Percentiles rank a stretch among this genome's conserved stretches.
Conservation (phyloP, 2,888 invertebrate genomes). For the Drosophila paramelanica region DNA sequence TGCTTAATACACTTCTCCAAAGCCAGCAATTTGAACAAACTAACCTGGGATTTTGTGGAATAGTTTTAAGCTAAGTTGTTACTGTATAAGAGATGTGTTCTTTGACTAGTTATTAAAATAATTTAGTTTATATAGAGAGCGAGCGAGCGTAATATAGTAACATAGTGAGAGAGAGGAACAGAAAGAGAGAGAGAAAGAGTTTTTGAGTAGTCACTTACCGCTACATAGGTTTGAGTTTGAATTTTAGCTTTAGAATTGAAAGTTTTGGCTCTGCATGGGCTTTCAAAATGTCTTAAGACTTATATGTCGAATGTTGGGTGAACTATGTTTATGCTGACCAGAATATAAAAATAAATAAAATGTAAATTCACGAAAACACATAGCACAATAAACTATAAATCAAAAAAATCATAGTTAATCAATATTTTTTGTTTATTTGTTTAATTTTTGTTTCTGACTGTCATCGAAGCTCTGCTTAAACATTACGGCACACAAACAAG, state of each 20-base stretch:
- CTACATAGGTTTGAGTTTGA: conserved; percentile 56
- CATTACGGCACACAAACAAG: conserved; percentile 80
- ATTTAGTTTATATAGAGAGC: conserved; percentile 58
- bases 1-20: conserved; percentile 58
- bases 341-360: conserved; percentile 35
- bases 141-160: conserved; percentile 62
- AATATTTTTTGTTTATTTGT: conserved; percentile 59
- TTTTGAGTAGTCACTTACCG: conserved; percentile 73
- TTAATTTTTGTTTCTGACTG: conserved; percentile 63
- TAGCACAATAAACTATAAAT: conserved; percentile 6
- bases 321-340: conserved; percentile 62
- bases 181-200: conserved; percentile 37
- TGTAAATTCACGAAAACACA: conserved; percentile 18
- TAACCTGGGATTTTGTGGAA: conserved; percentile 58
- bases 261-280: conserved; percentile 46
- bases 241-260: conserved; percentile 52
- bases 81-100: conserved; percentile 43
- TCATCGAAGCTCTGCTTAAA: conserved; percentile 83
- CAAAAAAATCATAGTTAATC: conserved; percentile 22
- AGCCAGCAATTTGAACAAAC: conserved; percentile 69
- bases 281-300: conserved; percentile 62
- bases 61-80: conserved; percentile 29
- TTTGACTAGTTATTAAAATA: conserved; percentile 52
- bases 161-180: conserved; percentile 30
- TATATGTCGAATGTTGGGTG: conserved; percentile 68